These are phyloP conservation scores for Scylla paramamosain DNA, from an alignment of 1,140 invertebrate genomes.

Conservation along the genomic window DNA sequence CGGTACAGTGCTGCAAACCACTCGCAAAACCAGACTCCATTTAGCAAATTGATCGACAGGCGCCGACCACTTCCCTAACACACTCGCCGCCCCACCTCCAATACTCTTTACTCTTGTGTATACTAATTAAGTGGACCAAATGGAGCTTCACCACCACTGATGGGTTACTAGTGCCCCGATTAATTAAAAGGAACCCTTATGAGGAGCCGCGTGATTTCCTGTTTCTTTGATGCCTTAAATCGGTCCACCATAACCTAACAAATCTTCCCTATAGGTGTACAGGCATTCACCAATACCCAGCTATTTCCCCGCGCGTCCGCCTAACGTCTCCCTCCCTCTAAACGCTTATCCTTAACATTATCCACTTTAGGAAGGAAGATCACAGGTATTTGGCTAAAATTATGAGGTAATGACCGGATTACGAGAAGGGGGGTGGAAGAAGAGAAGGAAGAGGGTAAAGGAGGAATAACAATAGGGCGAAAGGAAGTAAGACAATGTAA, in stretches of 20 bases:
- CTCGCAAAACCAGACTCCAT: too few species aligned
- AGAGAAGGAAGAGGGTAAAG: neutral
- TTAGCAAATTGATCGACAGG: too few species aligned
- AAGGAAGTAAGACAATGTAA: neutral
- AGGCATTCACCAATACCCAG: neutral
- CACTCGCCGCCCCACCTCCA: too few species aligned
- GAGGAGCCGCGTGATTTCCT: too few species aligned
- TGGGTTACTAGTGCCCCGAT: too few species aligned
- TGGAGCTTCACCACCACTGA: too few species aligned
- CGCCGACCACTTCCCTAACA: too few species aligned
- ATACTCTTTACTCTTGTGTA: too few species aligned
- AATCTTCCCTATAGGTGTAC: neutral
- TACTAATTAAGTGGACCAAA: too few species aligned
- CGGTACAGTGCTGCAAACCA: too few species aligned
- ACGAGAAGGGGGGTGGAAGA: neutral
- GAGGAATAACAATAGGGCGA: neutral
- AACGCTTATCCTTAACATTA: slow-evolving; percentile 13
- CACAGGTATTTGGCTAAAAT: slow-evolving; percentile 1
- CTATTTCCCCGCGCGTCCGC: neutral
- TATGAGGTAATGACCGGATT: slow-evolving; percentile 10
- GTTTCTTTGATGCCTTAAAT: neutral
- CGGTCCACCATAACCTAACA: neutral
- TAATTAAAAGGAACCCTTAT: too few species aligned
- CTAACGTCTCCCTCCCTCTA: neutral
- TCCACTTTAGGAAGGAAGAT: slow-evolving; percentile 22